Evolutionary conservation across 2,797 vertebrate genomes (phyloP), one percentile per base, ranked within the genome.

Genomic region (Gallirallus australis): DNA sequence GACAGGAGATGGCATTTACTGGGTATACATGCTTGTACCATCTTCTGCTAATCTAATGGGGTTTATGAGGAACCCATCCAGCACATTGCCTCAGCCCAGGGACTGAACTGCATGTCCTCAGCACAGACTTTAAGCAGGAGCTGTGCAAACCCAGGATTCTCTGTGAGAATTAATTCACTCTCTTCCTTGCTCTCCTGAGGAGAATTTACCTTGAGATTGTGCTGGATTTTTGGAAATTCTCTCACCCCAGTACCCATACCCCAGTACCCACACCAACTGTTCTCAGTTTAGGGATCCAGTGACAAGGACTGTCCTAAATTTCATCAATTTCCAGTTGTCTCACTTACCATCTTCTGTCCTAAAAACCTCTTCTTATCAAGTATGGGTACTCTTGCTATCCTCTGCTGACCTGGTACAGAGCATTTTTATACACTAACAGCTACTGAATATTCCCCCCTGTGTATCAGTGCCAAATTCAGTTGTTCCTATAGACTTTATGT

Each of bases 1-100:
- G 61, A 90, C 57, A 82, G 86, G 86, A 96, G 82, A 53, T 89
- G 83, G 90, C 45, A 92, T 94, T 94, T 96, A 31, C 27, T 64
- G 66, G 86, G 73, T 45, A 71, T n/a, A 68, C 18, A 7, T 23
- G 33, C 30, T 76, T 6, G 0, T 73, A 60, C 13, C 31, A 52
- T 84, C 73, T 82, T 82, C 77, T 94, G 52, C 65, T 76, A 21
- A 14, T 79, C 47, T 47, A 42, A 28, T 50, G 50, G 50, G 50
- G 53, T 73, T 76, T 94, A 45, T 45, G 78, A 82, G 27, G 73
- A 86, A 30, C 14, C 33, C 54, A n/a, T 45, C 17, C n/a, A 6
- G 47, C 17, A 13, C 23, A 6, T 12, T 90, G 54, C 54, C 39
- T 77, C 63, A 84, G 40, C 42, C 37, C 39, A 14, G 47, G 60